A percentile compares a stretch with the other conserved stretches of the same genome.
phyloP scores from a whole-genome alignment of 2,888 invertebrate species.

The Hybos culiciformis region DNA sequence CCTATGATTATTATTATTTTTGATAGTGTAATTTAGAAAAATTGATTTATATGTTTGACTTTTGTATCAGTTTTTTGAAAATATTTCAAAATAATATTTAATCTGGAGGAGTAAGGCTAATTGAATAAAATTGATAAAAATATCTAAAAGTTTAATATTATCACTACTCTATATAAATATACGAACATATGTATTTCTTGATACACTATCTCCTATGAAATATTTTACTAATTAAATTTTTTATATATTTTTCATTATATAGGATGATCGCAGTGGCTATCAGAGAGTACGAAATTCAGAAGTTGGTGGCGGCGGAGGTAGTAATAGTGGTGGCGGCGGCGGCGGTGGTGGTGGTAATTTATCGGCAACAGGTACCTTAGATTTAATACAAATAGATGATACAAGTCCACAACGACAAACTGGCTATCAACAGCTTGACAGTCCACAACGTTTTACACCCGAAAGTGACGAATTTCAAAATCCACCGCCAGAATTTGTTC shows the following conservation, averaged over 20 bases:
- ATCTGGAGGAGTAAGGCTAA: no score
- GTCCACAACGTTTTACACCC: conserved; percentile 19
- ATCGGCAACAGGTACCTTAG: conserved; percentile 47
- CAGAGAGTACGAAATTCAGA: no score
- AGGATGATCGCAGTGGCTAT: conserved; percentile 28
- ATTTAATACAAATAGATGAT: conserved; percentile 28
- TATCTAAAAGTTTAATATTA: no score
- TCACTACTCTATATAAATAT: no score
- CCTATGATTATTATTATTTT: no score
- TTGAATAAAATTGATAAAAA: no score
- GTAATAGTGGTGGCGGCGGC: neutral
- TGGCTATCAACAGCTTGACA: neutral
- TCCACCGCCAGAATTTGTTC: conserved; percentile 25
- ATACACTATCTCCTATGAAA: no score
- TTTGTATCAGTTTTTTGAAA: no score
- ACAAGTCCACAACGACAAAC: conserved; percentile 4
- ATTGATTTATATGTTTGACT: no score
- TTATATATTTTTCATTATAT: neutral
- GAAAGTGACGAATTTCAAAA: conserved; percentile 23
- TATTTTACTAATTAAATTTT: neutral
- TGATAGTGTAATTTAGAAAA: no score
- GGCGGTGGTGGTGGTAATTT: conserved; percentile 31
- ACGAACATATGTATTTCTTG: no score
- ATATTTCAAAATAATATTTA: no score
- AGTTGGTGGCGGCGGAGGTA: conserved; percentile 21